These are phyloP conservation scores for Tylochromis polylepis DNA, from an alignment of 2,113 vertebrate genomes.

Conservation along the genomic window DNA sequence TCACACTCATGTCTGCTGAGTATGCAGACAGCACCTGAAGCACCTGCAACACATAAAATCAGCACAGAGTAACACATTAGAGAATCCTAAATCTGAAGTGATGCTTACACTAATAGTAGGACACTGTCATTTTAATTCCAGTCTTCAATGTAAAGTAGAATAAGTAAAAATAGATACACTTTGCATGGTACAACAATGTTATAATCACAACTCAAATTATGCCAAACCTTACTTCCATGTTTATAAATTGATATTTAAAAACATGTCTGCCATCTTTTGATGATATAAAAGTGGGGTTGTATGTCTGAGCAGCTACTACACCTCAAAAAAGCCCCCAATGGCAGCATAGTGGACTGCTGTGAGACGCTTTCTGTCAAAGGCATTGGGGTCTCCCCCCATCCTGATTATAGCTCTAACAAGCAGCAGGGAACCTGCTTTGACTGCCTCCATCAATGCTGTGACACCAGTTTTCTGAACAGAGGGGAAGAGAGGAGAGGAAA, in stretches of 20 bases:
- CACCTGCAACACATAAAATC: slow-evolving; percentile 49
- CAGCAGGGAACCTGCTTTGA: slow-evolving; percentile 73
- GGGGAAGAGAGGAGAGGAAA: neutral
- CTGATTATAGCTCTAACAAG: slow-evolving; percentile 79
- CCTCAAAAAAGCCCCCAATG: slow-evolving; percentile 87
- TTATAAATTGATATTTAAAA: neutral
- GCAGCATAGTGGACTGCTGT: slow-evolving; percentile 87
- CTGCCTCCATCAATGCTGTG: slow-evolving; percentile 87
- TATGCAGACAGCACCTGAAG: slow-evolving; percentile 75
- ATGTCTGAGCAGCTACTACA: slow-evolving; percentile 33
- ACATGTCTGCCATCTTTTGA: neutral
- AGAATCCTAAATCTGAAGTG: neutral
- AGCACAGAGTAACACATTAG: neutral
- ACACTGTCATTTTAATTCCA: neutral
- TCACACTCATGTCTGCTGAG: slow-evolving; percentile 77
- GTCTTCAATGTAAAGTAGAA: neutral
- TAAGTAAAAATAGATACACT: neutral
- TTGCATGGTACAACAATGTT: neutral
- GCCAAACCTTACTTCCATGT: neutral
- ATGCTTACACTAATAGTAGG: no score
- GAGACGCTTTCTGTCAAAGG: slow-evolving; percentile 74
- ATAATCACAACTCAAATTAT: neutral
- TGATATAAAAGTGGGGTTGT: neutral
- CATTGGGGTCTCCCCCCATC: slow-evolving; percentile 78
- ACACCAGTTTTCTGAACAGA: slow-evolving; percentile 79